phyloP scores from a whole-genome alignment of 2,888 invertebrate species.

The Apamea anceps region DNA sequence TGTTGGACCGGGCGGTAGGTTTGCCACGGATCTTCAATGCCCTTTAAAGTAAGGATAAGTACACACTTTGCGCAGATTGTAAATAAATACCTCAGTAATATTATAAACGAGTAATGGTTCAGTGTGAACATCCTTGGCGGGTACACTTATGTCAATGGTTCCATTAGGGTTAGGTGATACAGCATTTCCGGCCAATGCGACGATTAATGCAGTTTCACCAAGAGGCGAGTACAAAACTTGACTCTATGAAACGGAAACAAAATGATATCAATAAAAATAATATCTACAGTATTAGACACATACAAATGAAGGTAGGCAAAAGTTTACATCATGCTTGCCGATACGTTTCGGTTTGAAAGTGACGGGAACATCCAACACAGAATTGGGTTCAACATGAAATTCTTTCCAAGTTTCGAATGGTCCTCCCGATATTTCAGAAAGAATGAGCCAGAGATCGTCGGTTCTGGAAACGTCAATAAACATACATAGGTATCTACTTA shows the following conservation, averaged over 20 bases:
- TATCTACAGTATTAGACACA: not conserved
- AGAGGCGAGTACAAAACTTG: constrained; percentile 84
- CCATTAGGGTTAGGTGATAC: constrained; percentile 83
- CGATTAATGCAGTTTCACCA: constrained; percentile 83
- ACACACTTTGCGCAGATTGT: not conserved
- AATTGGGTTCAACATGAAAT: constrained; percentile 83
- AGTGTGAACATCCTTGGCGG: constrained; percentile 79
- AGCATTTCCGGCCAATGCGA: constrained; percentile 75
- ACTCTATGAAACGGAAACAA: constrained; percentile 68
- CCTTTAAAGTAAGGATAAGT: not conserved
- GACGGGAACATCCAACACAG: constrained; percentile 82
- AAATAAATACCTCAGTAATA: constrained; percentile 82
- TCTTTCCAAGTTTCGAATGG: constrained; percentile 84
- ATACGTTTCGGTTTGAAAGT: constrained; percentile 84
- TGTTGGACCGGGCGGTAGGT: too few species aligned
- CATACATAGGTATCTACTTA: not conserved
- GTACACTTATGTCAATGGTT: constrained; percentile 74
- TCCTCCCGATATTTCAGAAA: constrained; percentile 82
- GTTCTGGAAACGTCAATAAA: constrained; percentile 73
- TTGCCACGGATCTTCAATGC: too few species aligned
- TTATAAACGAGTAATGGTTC: constrained; percentile 81
- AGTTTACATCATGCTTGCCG: constrained; percentile 83
- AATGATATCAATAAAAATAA: not conserved
- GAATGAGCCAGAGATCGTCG: constrained; percentile 84
- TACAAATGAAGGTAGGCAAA: constrained; percentile 1